These are phyloP conservation scores for Lepus timidus DNA, from an alignment of 2,113 vertebrate species.

Conservation along the genomic window DNA sequence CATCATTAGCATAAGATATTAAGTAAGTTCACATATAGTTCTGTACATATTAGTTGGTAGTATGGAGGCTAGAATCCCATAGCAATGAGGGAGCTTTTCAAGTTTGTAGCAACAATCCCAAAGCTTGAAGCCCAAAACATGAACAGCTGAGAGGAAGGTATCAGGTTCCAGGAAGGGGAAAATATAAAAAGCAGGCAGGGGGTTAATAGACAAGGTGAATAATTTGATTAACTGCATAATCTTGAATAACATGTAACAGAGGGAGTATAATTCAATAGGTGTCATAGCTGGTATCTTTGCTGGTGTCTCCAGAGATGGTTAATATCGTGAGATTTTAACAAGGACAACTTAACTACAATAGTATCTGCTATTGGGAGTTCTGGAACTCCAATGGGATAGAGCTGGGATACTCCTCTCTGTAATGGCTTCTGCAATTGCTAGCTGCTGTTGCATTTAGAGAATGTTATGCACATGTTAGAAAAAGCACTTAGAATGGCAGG, in stretches of 20 bases:
- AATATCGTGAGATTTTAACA: background rate
- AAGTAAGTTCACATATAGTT: background rate
- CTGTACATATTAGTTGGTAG: background rate
- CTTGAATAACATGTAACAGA: background rate
- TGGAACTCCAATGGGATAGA: background rate
- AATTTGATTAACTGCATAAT: background rate
- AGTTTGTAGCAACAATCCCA: background rate
- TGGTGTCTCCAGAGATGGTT: background rate
- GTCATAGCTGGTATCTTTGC: background rate
- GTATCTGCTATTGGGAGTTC: background rate
- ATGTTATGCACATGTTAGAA: too few relatives aligned
- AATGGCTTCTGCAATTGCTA: background rate
- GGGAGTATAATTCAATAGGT: background rate
- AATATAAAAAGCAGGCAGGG: background rate
- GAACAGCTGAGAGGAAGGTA: background rate
- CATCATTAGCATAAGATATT: background rate
- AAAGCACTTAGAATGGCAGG: too few relatives aligned
- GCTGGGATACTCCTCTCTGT: background rate
- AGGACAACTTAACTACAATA: background rate
- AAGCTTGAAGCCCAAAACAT: background rate
- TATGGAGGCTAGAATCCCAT: background rate
- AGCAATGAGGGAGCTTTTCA: constrained; percentile 1
- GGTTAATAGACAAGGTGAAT: background rate
- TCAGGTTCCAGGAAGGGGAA: background rate
- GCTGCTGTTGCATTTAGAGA: background rate